A percentile compares a stretch with the other conserved stretches of the same genome.
phyloP scores from a whole-genome alignment of 2,797 vertebrate genomes.

The Allobates femoralis region DNA sequence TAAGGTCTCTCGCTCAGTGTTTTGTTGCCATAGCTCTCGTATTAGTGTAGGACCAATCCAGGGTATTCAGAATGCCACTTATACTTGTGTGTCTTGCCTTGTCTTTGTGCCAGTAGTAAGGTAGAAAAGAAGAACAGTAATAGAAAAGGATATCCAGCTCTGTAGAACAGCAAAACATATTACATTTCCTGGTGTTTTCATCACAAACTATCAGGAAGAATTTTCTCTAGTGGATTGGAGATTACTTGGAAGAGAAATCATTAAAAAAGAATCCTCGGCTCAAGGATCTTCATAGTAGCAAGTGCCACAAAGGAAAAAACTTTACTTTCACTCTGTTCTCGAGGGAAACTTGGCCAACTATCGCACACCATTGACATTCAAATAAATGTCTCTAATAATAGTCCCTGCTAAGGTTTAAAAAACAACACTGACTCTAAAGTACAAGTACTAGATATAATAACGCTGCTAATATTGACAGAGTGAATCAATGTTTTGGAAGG shows the following conservation, averaged over 20 bases:
- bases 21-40: conserved; percentile 21
- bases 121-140: conserved; percentile 19
- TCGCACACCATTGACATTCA: neutral
- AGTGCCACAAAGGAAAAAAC: neutral
- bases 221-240: conserved; percentile 15
- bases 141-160: conserved; percentile 46
- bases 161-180: conserved; percentile 33
- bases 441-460: neutral
- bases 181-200: conserved; percentile 34
- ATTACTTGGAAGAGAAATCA: conserved; percentile 31
- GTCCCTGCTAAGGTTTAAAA: neutral
- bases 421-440: neutral
- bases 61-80: neutral
- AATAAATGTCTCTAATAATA: neutral
- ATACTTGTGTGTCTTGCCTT: neutral
- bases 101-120: neutral
- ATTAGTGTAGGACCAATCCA: conserved; percentile 7
- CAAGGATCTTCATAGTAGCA: neutral
- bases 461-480: neutral
- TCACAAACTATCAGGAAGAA: conserved; percentile 23
- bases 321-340: neutral
- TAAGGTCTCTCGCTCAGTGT: neutral
- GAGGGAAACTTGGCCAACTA: neutral
- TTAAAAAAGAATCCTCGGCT: conserved; percentile 18
- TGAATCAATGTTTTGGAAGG: neutral